Base-by-base conservation (phyloP, 2,888 invertebrate genomes). In the Sesamia inferens region DNA sequence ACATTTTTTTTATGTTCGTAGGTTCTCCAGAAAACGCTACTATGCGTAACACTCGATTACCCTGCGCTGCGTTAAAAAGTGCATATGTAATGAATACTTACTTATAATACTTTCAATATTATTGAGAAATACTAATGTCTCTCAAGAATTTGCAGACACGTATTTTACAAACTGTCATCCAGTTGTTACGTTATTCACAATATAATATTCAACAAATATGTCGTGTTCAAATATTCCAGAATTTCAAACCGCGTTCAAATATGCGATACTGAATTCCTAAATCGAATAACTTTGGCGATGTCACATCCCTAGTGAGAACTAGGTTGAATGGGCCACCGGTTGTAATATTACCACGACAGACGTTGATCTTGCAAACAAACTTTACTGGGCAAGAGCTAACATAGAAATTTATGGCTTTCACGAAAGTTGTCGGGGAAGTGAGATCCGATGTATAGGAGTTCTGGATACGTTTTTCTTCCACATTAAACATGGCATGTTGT, bases 221-320 rank as follows among this genome's bases (percentile, higher is more conserved):
- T 51, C 22, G 19, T 44, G 39, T 44, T 78, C 54, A 75, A 19
- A 65, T 39, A 80, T 80, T 65, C 48, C 0, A 80, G 10, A 80
- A 75, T 19, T 74, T 44, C 19, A 44, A 65, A 61, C 14, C 7
- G 55, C 2, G 64, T 74, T 74, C 24, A 31, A 63, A 75, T 64
- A 44, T 64, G 19, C 24, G 62, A 76, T 54, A 66, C 62, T 61
- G 55, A 65, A 64, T 75, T 62, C 10, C 2, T 42, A 48, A 68
- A 79, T 79, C 83, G 51, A 73, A 68, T 72, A 73, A 65, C 5
- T 68, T 79, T 48, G 31, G 16, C 6, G 3, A 31, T 14, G 24
- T 42, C 24, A 7, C 79, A 79, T 68, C 74, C n/a, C 74, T 79
- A 83, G 61, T 22, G n/a, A 31, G 65, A 71, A 67, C 68, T 80